A percentile compares a stretch with the other conserved stretches of the same genome.
Evolutionary conservation across 2,888 invertebrate species (phyloP).

Genomic region (Augiades crinisus): DNA sequence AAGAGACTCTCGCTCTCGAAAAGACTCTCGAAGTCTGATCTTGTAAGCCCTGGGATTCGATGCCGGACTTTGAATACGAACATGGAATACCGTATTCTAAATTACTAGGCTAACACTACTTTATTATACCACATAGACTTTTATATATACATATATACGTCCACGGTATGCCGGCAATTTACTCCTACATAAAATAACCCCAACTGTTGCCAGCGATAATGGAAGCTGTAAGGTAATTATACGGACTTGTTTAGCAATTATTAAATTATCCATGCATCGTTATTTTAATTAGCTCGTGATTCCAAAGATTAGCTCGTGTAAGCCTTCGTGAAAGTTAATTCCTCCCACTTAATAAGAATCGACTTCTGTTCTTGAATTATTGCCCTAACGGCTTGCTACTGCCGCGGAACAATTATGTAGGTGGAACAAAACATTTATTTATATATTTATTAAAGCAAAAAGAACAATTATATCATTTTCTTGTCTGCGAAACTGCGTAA

Average conservation of each 20-base stretch:
- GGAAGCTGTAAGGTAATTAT: constrained; percentile 31
- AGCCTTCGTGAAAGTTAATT: constrained; percentile 37
- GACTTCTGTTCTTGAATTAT: constrained; percentile 36
- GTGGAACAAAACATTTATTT: constrained; percentile 4
- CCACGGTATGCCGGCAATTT: not conserved
- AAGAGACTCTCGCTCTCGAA: too few species aligned
- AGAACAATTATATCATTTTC: too few species aligned
- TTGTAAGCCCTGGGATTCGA: too few species aligned
- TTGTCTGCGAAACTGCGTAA: too few species aligned
- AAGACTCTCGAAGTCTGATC: too few species aligned
- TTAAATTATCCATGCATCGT: constrained; percentile 41
- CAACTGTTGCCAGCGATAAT: constrained; percentile 5
- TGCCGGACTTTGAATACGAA: too few species aligned
- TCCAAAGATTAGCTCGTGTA: constrained; percentile 38
- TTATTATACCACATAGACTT: too few species aligned
- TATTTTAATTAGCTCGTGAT: constrained; percentile 46
- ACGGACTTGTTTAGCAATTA: constrained; percentile 38
- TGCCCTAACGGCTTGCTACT: constrained; percentile 25
- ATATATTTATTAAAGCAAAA: too few species aligned
- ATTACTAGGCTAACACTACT: too few species aligned
- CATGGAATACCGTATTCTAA: too few species aligned
- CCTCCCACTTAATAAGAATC: constrained; percentile 35
- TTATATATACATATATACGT: not conserved
- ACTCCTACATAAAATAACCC: not conserved
- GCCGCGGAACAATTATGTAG: not conserved